Conservation (phyloP, 2,113 vertebrate species). For the Cercopithecus mona region DNA sequence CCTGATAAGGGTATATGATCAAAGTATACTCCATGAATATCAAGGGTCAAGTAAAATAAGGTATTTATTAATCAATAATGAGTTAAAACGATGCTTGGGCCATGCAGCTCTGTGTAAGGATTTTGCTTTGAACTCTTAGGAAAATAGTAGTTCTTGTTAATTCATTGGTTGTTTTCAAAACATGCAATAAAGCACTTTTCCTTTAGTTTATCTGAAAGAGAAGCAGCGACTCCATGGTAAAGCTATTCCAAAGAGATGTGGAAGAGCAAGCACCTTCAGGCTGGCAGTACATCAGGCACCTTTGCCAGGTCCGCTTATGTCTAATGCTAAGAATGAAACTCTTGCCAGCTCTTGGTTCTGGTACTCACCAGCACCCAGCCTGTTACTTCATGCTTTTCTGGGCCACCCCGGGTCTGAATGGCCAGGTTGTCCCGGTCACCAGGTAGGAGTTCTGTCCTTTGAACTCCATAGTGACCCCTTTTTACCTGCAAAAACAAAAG, state of each 20-base stretch:
- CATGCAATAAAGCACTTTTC: background rate
- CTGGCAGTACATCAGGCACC: fast-evolving
- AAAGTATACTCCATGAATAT: background rate
- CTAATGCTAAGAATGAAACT: background rate
- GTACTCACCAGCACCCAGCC: slow-evolving; percentile 95
- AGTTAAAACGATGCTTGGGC: background rate
- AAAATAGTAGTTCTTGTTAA: background rate
- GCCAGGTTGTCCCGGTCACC: slow-evolving; percentile 95
- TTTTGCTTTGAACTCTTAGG: background rate
- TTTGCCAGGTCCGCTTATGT: background rate
- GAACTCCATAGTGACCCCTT: slow-evolving; percentile 82
- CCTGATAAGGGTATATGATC: background rate
- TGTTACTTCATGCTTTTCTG: slow-evolving; percentile 96
- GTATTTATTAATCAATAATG: background rate
- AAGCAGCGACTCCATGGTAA: fast-evolving
- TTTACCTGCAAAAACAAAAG: slow-evolving; percentile 77
- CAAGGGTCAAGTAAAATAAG: background rate
- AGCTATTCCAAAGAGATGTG: background rate
- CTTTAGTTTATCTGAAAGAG: background rate
- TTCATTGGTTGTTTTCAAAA: background rate
- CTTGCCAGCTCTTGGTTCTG: slow-evolving; percentile 65
- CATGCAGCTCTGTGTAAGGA: background rate
- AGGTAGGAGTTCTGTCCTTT: slow-evolving; percentile 90
- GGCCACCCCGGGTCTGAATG: slow-evolving; percentile 94
- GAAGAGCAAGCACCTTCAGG: background rate